Evolutionary conservation across 2,888 invertebrate species (phyloP).

Genomic region (Candidula unifasciata): DNA sequence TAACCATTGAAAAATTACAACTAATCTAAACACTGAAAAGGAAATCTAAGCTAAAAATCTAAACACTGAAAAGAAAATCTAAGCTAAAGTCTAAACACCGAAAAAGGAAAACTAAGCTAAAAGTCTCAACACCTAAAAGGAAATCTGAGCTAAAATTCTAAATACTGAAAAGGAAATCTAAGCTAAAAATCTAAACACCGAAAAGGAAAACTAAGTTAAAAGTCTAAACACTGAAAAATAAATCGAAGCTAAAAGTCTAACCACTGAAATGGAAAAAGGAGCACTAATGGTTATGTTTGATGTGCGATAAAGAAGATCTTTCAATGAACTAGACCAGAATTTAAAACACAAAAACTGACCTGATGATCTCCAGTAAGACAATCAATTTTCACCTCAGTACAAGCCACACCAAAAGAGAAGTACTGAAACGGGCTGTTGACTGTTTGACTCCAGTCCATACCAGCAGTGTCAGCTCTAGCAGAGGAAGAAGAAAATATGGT

Average conservation of each 20-base stretch:
- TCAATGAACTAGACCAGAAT: neutral
- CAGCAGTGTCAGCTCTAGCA: slow-evolving; percentile 7
- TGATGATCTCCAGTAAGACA: slow-evolving; percentile 95
- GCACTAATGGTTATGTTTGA: neutral
- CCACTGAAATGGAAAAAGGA: neutral
- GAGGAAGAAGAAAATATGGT: neutral
- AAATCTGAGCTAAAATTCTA: too few species aligned
- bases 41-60: too few species aligned
- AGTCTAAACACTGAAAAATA: too few species aligned
- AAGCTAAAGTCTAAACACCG: too few species aligned
- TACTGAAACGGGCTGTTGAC: slow-evolving; percentile 83
- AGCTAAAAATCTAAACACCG: too few species aligned
- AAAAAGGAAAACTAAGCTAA: too few species aligned
- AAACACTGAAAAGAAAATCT: too few species aligned
- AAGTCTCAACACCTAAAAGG: too few species aligned
- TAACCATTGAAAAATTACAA: too few species aligned
- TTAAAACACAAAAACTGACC: slow-evolving; percentile 73
- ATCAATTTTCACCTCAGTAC: slow-evolving; percentile 94
- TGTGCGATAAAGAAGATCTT: neutral
- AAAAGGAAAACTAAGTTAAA: too few species aligned
- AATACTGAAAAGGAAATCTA: too few species aligned
- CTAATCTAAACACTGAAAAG: too few species aligned
- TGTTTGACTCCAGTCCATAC: slow-evolving; percentile 50
- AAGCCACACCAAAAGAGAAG: slow-evolving; percentile 90
- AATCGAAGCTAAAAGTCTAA: neutral